Percentiles rank a stretch among this genome's conserved stretches.
phyloP scores from a whole-genome alignment of 2,888 invertebrate species.

The Gortyna flavago region DNA sequence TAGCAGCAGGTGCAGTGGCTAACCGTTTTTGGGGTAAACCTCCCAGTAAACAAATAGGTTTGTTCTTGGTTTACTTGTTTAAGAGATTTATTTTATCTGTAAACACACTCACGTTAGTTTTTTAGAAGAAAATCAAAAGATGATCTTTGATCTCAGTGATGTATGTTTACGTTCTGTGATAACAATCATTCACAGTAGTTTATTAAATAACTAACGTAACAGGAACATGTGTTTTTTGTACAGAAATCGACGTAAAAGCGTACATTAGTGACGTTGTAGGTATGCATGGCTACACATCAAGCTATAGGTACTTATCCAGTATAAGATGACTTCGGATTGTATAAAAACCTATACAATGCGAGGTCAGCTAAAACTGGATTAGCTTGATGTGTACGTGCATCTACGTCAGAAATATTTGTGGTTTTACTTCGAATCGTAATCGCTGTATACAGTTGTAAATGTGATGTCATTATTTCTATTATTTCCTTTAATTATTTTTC shows the following conservation, averaged over 20 bases:
- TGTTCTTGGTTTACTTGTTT: constrained; percentile 22
- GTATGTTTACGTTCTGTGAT: constrained; percentile 26
- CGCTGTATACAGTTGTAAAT: background rate
- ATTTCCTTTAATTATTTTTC: background rate
- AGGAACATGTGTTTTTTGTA: constrained; percentile 15
- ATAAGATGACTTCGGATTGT: background rate
- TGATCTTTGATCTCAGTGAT: constrained; percentile 35
- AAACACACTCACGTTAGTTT: constrained; percentile 13
- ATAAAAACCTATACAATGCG: too few relatives aligned
- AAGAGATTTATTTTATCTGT: constrained; percentile 8
- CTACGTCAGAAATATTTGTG: constrained; percentile 18
- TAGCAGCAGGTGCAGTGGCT: background rate
- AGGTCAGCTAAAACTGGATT: too few relatives aligned
- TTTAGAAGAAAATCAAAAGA: constrained; percentile 23
- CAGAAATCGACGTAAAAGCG: background rate
- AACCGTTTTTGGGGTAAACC: background rate
- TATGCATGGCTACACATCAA: background rate
- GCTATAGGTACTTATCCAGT: background rate
- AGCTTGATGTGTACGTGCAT: too few relatives aligned
- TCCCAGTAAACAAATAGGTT: constrained; percentile 3
- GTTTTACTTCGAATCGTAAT: constrained; percentile 28
- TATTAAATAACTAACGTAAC: constrained; percentile 6
- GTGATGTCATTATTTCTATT: constrained; percentile 15
- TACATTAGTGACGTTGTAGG: background rate
- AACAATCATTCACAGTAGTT: constrained; percentile 12